Conservation (phyloP, 2,888 invertebrate genomes). For the Diloba caeruleocephala region DNA sequence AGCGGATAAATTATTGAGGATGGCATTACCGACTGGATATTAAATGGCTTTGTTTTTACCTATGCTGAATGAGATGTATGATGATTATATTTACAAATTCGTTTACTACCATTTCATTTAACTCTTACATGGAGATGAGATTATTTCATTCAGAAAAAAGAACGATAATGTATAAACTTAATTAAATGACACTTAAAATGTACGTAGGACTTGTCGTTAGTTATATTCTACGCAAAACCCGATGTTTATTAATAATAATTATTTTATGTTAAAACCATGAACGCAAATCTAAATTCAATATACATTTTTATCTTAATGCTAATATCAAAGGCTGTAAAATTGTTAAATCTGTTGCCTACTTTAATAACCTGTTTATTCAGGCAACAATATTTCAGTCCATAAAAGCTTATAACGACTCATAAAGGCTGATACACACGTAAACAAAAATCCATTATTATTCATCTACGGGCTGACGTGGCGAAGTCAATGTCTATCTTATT, state of each 20-base stretch:
- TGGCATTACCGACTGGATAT: too few relatives aligned
- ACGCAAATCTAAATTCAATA: slow-evolving; percentile 43
- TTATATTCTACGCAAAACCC: slow-evolving; percentile 5
- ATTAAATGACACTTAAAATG: neutral
- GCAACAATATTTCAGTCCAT: slow-evolving; percentile 73
- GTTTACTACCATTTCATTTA: too few relatives aligned
- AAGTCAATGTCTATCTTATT: slow-evolving; percentile 89
- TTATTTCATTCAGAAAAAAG: too few relatives aligned
- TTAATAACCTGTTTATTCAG: slow-evolving; percentile 72
- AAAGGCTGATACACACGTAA: slow-evolving; percentile 82
- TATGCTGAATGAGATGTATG: too few relatives aligned
- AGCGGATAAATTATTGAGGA: neutral
- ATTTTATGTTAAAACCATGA: slow-evolving; percentile 26
- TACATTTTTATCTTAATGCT: slow-evolving; percentile 41
- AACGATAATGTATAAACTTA: too few relatives aligned
- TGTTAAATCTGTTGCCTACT: slow-evolving; percentile 55
- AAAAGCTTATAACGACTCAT: slow-evolving; percentile 74
- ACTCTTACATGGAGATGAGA: too few relatives aligned
- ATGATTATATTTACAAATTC: too few relatives aligned
- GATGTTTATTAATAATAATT: slow-evolving; percentile 3
- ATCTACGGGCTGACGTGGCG: slow-evolving; percentile 84
- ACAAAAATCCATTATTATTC: slow-evolving; percentile 87
- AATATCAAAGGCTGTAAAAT: slow-evolving; percentile 49
- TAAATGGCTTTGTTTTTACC: too few relatives aligned
- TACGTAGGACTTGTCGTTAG: too few relatives aligned